Evolutionary conservation across 2,888 invertebrate genomes (phyloP).

Genomic region (Cheilosia soror): DNA sequence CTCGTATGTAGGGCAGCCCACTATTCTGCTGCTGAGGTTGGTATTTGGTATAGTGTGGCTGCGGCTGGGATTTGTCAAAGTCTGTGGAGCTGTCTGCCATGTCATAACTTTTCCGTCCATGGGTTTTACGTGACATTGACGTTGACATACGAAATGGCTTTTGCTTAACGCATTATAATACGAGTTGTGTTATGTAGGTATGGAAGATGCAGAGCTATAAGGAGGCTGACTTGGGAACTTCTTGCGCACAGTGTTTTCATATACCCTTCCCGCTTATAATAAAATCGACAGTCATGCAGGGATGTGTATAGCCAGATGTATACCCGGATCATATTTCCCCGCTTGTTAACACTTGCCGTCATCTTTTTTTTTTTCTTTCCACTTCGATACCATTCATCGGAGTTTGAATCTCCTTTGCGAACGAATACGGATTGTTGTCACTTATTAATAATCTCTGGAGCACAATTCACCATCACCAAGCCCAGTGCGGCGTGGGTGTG

Average conservation of each 20-base stretch:
- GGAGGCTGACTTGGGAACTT: slow-evolving; percentile 46
- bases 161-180: slow-evolving; percentile 41
- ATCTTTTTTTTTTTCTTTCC: slow-evolving; percentile 50
- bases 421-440: slow-evolving; percentile 70
- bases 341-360: slow-evolving; percentile 75
- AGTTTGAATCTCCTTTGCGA: slow-evolving; percentile 60
- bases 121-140: slow-evolving; percentile 73
- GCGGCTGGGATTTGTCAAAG: slow-evolving; percentile 58
- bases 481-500: slow-evolving; percentile 1
- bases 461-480: slow-evolving; percentile 48
- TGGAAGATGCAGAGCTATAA: no score
- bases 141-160: slow-evolving; percentile 66
- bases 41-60: neutral
- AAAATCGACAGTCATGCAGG: slow-evolving; percentile 37
- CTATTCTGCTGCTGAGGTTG: slow-evolving; percentile 32
- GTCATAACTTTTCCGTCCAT: slow-evolving; percentile 74
- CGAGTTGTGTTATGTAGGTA: neutral
- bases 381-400: slow-evolving; percentile 61
- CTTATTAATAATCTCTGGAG: slow-evolving; percentile 74
- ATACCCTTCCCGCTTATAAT: slow-evolving; percentile 22
- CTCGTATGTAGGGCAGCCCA: slow-evolving; percentile 14
- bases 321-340: slow-evolving; percentile 73
- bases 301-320: slow-evolving; percentile 64
- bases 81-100: slow-evolving; percentile 62
- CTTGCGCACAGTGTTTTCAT: slow-evolving; percentile 58